These are phyloP conservation scores for Mystacornis crossleyi DNA, from an alignment of 2,113 vertebrate species.

Conservation along the genomic window DNA sequence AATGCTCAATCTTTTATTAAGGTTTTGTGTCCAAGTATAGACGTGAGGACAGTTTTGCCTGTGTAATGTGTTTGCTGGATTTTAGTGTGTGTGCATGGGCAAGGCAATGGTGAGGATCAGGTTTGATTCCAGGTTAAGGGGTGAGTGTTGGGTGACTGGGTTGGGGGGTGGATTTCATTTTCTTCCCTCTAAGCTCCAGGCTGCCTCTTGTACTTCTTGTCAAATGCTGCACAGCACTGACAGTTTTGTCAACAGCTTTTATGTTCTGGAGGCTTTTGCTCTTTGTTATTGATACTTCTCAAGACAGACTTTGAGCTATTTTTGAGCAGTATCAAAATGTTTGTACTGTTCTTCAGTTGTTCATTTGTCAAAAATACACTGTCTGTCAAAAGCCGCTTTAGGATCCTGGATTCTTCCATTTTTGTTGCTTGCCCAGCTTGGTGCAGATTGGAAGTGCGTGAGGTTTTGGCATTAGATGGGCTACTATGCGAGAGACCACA, in stretches of 20 bases:
- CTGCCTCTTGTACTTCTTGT: background rate
- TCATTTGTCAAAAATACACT: background rate
- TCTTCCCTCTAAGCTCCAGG: background rate
- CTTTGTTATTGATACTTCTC: background rate
- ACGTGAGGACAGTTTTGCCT: background rate
- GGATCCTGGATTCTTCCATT: background rate
- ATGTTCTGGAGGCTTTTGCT: constrained; percentile 8
- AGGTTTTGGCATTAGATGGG: background rate
- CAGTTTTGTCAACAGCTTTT: constrained; percentile 13
- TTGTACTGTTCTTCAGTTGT: constrained; percentile 18
- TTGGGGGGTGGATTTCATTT: background rate
- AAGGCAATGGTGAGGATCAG: background rate
- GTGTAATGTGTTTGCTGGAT: background rate
- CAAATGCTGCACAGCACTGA: background rate
- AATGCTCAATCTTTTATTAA: background rate
- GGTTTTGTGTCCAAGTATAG: background rate
- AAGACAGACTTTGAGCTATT: constrained; percentile 41
- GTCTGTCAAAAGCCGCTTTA: background rate
- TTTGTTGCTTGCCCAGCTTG: background rate
- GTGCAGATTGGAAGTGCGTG: background rate
- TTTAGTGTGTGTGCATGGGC: background rate
- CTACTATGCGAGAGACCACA: fast-evolving
- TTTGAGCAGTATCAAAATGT: background rate
- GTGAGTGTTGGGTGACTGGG: background rate
- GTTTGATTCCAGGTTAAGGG: background rate